Evolutionary conservation across 2,113 vertebrate species (phyloP).

Genomic region (Pseudopodoces humilis): DNA sequence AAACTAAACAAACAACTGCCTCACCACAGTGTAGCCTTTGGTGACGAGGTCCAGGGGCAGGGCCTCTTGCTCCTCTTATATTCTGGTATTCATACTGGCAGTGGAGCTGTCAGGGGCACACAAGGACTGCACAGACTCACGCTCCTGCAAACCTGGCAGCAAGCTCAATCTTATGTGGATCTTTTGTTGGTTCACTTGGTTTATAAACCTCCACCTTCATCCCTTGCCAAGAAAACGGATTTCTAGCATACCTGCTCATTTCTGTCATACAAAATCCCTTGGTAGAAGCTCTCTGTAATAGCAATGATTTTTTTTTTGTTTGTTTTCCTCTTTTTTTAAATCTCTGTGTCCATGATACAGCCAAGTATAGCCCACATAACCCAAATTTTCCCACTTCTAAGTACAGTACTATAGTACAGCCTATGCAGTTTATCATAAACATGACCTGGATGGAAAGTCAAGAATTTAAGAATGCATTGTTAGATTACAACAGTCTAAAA

Average conservation of each 20-base stretch:
- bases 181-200: background rate
- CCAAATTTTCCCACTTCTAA: background rate
- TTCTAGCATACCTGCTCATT: background rate
- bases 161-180: background rate
- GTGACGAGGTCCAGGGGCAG: background rate
- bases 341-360: background rate
- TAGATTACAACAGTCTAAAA: background rate
- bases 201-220: background rate
- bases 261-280: background rate
- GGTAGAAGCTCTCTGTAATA: background rate
- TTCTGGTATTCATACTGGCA: background rate
- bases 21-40: background rate
- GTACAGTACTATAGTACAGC: background rate
- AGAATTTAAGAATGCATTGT: background rate
- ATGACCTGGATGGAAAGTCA: background rate
- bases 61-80: background rate
- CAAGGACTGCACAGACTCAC: background rate
- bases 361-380: fast-evolving
- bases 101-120: background rate
- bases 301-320: background rate
- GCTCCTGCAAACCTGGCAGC: background rate
- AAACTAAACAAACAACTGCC: background rate
- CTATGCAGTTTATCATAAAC: background rate
- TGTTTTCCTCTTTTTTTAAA: background rate
- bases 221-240: background rate